phyloP scores from a whole-genome alignment of 2,113 vertebrate genomes.

The Pteruthius melanotis region DNA sequence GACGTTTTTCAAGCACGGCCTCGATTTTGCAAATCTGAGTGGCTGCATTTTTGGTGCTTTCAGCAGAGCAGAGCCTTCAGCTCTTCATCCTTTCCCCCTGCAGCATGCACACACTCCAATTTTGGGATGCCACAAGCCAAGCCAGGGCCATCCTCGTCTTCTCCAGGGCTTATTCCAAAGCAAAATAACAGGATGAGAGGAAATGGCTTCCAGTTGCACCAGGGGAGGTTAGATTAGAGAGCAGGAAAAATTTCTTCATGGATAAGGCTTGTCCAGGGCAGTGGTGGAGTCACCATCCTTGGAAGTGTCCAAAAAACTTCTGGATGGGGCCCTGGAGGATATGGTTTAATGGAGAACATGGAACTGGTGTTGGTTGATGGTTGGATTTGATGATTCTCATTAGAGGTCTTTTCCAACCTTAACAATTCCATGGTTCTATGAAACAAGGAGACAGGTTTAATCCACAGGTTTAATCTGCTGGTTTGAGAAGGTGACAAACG shows the following conservation, averaged over 20 bases:
- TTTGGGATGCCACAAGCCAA: not conserved
- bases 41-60: not conserved
- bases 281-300: not conserved
- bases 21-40: not conserved
- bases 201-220: not conserved
- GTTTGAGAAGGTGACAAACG: not conserved
- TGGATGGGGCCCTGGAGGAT: not conserved
- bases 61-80: not conserved
- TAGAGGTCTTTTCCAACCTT: not conserved
- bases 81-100: not conserved
- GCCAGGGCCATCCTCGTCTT: not conserved
- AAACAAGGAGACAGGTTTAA: not conserved
- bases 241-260: not conserved
- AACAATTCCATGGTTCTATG: not conserved
- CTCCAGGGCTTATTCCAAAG: not conserved
- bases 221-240: not conserved
- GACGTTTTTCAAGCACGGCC: not conserved
- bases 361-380: not conserved
- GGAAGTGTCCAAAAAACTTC: not conserved
- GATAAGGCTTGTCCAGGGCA: not conserved
- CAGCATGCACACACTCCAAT: fast-evolving
- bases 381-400: not conserved
- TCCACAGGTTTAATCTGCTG: no score
- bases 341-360: not conserved
- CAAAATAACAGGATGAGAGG: not conserved